Conservation (phyloP, 2,113 vertebrate species). For the Perccottus glenii region DNA sequence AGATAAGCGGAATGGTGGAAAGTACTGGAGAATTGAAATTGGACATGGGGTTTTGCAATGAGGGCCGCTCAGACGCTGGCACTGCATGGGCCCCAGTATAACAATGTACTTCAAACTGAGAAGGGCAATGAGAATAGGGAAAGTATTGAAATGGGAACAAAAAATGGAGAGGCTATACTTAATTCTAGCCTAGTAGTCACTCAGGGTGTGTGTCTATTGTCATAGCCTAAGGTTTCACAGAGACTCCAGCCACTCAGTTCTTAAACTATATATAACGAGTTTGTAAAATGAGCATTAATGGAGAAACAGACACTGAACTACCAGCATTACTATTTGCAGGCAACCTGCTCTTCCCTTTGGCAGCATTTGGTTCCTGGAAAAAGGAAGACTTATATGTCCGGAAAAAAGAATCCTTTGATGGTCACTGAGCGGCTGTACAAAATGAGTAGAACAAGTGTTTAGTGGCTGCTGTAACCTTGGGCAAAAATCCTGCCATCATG, state of each 20-base stretch:
- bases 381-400: constrained; percentile 1
- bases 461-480: constrained; percentile 48
- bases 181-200: constrained; percentile 55
- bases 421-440: background rate
- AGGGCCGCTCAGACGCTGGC: constrained; percentile 59
- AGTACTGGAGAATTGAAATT: constrained; percentile 76
- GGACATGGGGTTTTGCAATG: constrained; percentile 72
- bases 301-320: background rate
- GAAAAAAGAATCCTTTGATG: constrained; percentile 19
- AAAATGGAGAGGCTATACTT: constrained; percentile 68
- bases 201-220: constrained; percentile 41
- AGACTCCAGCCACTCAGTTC: constrained; percentile 25
- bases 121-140: constrained; percentile 65
- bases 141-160: constrained; percentile 43
- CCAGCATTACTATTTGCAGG: constrained; percentile 2
- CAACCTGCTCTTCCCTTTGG: constrained; percentile 9
- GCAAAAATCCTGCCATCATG: constrained; percentile 40
- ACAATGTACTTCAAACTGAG: constrained; percentile 67
- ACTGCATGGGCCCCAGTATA: constrained; percentile 46
- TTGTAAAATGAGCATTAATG: background rate
- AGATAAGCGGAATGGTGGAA: constrained; percentile 74
- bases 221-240: background rate
- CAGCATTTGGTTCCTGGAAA: constrained; percentile 2
- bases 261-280: constrained; percentile 5
- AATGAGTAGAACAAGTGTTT: constrained; percentile 48